Conservation (phyloP, 2,888 invertebrate genomes). For the Scaptomyza caliginosa region DNA sequence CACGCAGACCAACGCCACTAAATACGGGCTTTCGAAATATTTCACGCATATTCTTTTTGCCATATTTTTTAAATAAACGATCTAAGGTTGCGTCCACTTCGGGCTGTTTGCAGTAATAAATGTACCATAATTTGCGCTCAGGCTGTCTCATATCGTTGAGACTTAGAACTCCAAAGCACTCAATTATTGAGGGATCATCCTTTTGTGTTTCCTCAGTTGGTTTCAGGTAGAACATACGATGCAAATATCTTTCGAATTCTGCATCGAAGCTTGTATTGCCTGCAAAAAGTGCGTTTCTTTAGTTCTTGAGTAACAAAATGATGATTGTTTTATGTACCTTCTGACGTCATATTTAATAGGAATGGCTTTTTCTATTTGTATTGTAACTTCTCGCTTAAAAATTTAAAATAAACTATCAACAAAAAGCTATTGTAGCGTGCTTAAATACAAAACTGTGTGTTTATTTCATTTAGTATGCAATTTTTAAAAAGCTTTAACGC, state of each 20-base stretch:
- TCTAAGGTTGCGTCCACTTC: conserved; percentile 59
- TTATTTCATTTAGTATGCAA: conserved; percentile 30
- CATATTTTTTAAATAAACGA: conserved; percentile 57
- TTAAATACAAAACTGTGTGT: conserved; percentile 20
- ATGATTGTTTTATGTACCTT: conserved; percentile 14
- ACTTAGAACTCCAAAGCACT: conserved; percentile 59
- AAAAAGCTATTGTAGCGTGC: neutral
- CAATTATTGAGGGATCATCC: conserved; percentile 39
- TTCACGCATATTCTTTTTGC: conserved; percentile 66
- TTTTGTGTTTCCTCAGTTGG: neutral
- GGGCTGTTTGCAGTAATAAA: conserved; percentile 56
- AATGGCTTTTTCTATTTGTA: neutral
- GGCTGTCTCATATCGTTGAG: conserved; percentile 48
- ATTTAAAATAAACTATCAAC: neutral
- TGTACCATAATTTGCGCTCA: conserved; percentile 62
- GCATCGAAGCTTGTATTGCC: conserved; percentile 40
- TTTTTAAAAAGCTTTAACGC: conserved; percentile 22
- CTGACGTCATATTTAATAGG: conserved; percentile 14
- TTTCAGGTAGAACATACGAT: conserved; percentile 36
- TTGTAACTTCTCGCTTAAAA: neutral
- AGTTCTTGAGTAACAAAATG: neutral
- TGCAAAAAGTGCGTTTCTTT: conserved; percentile 5
- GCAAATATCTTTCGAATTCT: conserved; percentile 45
- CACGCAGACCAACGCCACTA: conserved; percentile 50
- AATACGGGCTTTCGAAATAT: conserved; percentile 59